Evolutionary conservation across 2,797 vertebrate genomes (phyloP), one percentile per base, ranked within the genome.

Genomic region (Poeciliopsis presidionis): DNA sequence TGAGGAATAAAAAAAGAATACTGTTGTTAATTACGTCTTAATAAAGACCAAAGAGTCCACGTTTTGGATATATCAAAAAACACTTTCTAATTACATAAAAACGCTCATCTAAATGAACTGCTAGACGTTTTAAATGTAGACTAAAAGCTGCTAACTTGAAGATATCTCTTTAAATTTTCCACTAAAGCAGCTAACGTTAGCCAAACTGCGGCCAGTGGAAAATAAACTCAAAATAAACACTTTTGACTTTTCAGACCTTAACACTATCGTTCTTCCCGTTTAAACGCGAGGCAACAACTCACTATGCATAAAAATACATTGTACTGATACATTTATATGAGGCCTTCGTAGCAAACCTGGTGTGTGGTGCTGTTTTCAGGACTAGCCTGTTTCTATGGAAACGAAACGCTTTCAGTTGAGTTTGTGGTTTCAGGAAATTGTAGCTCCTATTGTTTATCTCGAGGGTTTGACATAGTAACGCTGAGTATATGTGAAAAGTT

Each of bases 311-410:
- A 25, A 30, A 13, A 57, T 65, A 79, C 73, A 67, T 12, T 12
- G 7, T 41, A 67, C 4, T 41, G 20, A 22, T 7, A 39, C 4
- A 67, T 22, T 41, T 67, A 39, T 22, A 39, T 39, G 33, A 41
- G 4, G 18, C 33, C 20, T 41, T 67, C 63, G 18, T 7, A 69
- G 22, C 65, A 43, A 43, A 69, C 65, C 65, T n/a, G 39, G 1
- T 43, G 71, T 30, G 46, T 25, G 39, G 39, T 6, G 33, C 9
- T 39, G 33, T 6, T 14, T 45, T 22, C 28, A n/a, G 2, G 2
- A 30, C 49, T 65, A 7, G 7, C 9, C 18, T 0, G 87, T 93
- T 63, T 70, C 92, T 84, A 67, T 88, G 88, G 92, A 20, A 78
- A 93, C 90, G 25, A 41, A 74, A 91, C 51, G 76, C 83, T 14